Percentiles rank a stretch among this genome's conserved stretches.
Conservation (phyloP, 2,888 invertebrate species). For the Macaria liturata region DNA sequence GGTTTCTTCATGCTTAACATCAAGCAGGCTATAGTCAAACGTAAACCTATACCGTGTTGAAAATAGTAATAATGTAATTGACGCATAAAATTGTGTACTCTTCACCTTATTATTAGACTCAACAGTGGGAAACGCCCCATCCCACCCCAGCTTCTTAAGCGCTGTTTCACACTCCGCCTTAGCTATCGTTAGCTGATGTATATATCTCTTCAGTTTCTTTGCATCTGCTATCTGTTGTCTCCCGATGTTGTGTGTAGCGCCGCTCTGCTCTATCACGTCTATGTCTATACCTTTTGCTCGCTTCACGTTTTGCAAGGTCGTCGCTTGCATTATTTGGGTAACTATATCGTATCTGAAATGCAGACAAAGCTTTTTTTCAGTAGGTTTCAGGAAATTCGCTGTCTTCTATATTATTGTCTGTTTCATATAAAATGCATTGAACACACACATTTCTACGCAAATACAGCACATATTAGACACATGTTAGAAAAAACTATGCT, state of each 20-base stretch:
- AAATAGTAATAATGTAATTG: neutral
- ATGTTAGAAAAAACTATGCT: too few relatives aligned
- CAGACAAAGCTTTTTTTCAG: neutral
- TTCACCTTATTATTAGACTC: conserved; percentile 73
- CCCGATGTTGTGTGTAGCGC: conserved; percentile 83
- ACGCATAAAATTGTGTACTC: too few relatives aligned
- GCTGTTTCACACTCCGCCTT: conserved; percentile 92
- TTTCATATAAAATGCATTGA: too few relatives aligned
- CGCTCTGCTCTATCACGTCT: conserved; percentile 80
- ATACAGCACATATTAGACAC: too few relatives aligned
- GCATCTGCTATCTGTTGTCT: conserved; percentile 92
- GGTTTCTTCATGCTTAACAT: too few relatives aligned
- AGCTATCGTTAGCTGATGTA: conserved; percentile 91
- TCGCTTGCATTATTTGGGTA: conserved; percentile 96
- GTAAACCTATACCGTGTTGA: too few relatives aligned
- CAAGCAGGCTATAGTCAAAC: too few relatives aligned
- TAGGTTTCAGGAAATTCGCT: too few relatives aligned
- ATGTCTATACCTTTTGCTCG: conserved; percentile 91
- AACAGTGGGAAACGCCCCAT: conserved; percentile 86
- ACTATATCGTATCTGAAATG: conserved; percentile 90
- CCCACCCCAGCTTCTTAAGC: conserved; percentile 89
- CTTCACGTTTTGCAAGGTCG: conserved; percentile 94
- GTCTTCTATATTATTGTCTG: too few relatives aligned
- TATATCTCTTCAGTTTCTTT: conserved; percentile 92
- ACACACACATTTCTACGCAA: too few relatives aligned